Conservation (phyloP, 2,797 vertebrate genomes). For the Pipistrellus kuhlii region DNA sequence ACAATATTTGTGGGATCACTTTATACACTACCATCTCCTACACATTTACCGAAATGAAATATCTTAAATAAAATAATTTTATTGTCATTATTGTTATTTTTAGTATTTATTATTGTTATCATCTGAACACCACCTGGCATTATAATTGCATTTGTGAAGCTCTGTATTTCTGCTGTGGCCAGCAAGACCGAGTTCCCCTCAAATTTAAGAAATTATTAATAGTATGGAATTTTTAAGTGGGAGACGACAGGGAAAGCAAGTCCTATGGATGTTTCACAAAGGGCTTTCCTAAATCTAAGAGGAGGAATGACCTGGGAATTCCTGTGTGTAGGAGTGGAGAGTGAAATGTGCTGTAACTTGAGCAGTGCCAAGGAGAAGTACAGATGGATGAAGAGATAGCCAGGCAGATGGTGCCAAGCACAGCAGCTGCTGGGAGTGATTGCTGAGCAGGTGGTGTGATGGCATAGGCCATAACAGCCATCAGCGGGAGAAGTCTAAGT, state of each 20-base stretch:
- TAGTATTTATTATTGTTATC: not conserved
- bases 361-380: slow-evolving; percentile 42
- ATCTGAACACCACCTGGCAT: not conserved
- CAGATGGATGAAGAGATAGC: slow-evolving; percentile 70
- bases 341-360: slow-evolving; percentile 65
- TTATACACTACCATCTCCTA: not conserved
- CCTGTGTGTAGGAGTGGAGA: slow-evolving; percentile 56
- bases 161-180: not conserved
- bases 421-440: slow-evolving; percentile 65
- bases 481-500: slow-evolving; percentile 66
- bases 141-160: not conserved
- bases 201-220: not conserved
- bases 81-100: not conserved
- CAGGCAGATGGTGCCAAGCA: slow-evolving; percentile 74
- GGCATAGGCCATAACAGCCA: slow-evolving; percentile 66
- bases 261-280: slow-evolving; percentile 51
- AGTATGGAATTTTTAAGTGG: not conserved
- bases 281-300: slow-evolving; percentile 59
- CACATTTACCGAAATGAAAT: not conserved
- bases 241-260: not conserved
- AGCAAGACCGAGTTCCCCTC: not conserved
- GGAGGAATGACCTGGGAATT: slow-evolving; percentile 70
- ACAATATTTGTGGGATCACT: not conserved
- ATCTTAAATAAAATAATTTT: not conserved
- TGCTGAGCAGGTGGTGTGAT: slow-evolving; percentile 75